These are phyloP conservation scores for Candidula unifasciata DNA, from an alignment of 2,888 invertebrate genomes.

Conservation along the genomic window DNA sequence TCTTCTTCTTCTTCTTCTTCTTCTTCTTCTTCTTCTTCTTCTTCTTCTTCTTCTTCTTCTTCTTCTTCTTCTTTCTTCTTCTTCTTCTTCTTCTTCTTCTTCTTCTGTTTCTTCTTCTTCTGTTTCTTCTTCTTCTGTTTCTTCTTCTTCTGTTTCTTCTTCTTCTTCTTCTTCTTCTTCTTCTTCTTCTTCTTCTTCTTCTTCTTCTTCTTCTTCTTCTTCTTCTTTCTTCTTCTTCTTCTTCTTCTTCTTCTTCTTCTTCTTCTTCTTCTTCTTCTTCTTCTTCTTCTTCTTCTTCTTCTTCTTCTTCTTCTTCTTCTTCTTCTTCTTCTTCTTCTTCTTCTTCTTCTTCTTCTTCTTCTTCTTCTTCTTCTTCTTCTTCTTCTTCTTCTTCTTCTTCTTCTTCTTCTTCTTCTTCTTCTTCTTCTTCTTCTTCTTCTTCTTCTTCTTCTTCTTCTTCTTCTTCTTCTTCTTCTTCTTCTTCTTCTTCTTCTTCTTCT, in stretches of 20 bases:
- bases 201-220: not conserved
- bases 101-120: too few relatives aligned
- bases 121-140: too few relatives aligned
- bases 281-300: not conserved
- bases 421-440: too few relatives aligned
- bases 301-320: not conserved
- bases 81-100: too few relatives aligned
- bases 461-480: not conserved
- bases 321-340: conserved; percentile 10
- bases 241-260: not conserved
- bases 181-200: too few relatives aligned
- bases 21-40: not conserved
- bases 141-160: too few relatives aligned
- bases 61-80: not conserved
- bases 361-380: not conserved
- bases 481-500: not conserved
- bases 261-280: not conserved
- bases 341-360: conserved; percentile 6
- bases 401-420: too few relatives aligned
- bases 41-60: not conserved
- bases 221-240: not conserved
- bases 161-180: too few relatives aligned
- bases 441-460: not conserved
- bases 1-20: too few relatives aligned
- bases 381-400: not conserved